Evolutionary conservation across 2,113 vertebrate genomes (phyloP).

Genomic region (Chlorocebus sabaeus): DNA sequence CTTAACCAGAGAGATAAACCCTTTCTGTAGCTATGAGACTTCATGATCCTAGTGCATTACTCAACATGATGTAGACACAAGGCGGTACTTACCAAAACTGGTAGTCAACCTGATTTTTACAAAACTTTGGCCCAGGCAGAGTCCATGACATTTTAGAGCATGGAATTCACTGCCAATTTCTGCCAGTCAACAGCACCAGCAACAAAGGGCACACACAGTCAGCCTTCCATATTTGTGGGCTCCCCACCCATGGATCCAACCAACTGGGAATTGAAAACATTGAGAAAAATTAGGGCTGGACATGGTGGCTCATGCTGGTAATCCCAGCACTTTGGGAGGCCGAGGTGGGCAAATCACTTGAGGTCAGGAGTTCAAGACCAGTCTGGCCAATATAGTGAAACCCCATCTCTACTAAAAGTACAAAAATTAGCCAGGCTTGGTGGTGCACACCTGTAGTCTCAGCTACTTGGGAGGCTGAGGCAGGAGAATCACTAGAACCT

Average conservation of each 20-base stretch:
- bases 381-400: no score
- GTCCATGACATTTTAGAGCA: neutral
- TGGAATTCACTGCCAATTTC: neutral
- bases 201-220: neutral
- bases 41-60: no score
- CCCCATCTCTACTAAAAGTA: no score
- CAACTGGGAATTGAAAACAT: neutral
- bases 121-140: neutral
- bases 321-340: no score
- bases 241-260: neutral
- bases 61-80: rapidly evolving
- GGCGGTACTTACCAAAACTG: neutral
- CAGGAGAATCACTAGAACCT: no score
- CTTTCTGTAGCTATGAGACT: neutral
- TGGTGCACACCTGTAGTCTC: no score
- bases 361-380: no score
- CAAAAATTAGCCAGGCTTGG: no score
- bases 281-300: neutral
- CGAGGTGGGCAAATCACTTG: no score
- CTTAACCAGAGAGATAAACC: neutral
- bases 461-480: no score
- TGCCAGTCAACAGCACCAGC: neutral
- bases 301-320: no score
- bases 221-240: neutral
- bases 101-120: neutral